A percentile compares a stretch with the other conserved stretches of the same genome.
Conservation (phyloP, 2,113 vertebrate species). For the Actenoides lindsayi region DNA sequence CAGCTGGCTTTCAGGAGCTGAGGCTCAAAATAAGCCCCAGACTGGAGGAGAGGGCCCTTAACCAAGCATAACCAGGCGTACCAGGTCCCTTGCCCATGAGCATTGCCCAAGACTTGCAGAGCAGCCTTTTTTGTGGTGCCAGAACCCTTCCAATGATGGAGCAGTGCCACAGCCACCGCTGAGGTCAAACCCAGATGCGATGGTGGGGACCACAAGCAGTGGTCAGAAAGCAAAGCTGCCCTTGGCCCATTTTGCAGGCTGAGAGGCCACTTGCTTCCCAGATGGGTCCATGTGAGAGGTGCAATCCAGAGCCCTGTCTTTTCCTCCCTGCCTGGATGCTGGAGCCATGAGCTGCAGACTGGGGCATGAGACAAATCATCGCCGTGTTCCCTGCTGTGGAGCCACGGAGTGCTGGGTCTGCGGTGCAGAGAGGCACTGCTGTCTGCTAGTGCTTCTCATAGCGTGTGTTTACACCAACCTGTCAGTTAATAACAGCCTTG, state of each 20-base stretch:
- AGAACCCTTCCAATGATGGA: not conserved
- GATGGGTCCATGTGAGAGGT: accelerated
- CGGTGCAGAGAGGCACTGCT: not conserved
- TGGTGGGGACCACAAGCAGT: not conserved
- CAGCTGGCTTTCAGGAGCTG: accelerated
- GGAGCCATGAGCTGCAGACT: not conserved
- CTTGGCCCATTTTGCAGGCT: accelerated
- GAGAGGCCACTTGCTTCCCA: not conserved
- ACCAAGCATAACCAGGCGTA: not conserved
- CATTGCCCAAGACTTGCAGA: not conserved
- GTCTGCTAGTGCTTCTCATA: not conserved
- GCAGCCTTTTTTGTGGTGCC: not conserved
- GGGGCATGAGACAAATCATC: accelerated
- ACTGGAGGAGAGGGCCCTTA: not conserved
- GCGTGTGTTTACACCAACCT: not conserved
- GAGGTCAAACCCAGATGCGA: accelerated
- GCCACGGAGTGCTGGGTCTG: accelerated
- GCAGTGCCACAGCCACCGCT: accelerated
- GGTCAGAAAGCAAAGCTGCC: not conserved
- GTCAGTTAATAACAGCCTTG: not conserved
- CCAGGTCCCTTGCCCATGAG: not conserved
- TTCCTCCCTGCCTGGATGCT: not conserved
- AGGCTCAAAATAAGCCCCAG: not conserved
- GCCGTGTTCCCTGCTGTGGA: not conserved
- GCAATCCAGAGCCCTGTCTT: not conserved